Percentiles rank a stretch among this genome's conserved stretches.
phyloP scores from a whole-genome alignment of 2,797 vertebrate genomes.

The Anas acuta region DNA sequence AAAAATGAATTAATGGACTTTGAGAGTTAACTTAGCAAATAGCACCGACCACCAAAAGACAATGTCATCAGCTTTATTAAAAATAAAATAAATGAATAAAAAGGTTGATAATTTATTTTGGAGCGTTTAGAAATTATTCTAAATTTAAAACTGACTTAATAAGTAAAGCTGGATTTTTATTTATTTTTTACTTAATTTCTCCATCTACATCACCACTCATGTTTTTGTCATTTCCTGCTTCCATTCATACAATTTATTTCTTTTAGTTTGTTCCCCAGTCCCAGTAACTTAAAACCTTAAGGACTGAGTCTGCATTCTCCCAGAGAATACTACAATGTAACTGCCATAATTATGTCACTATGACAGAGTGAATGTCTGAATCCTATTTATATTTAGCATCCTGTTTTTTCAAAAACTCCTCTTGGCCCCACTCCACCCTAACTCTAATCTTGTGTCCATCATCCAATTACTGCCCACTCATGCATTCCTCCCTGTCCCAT shows the following conservation, averaged over 20 bases:
- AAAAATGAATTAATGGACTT: not conserved
- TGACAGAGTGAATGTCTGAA: conserved; percentile 28
- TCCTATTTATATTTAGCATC: conserved; percentile 54
- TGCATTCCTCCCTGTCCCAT: conserved; percentile 30
- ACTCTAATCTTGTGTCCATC: conserved; percentile 22
- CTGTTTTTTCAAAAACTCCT: not conserved
- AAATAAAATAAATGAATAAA: not conserved
- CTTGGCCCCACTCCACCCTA: conserved; percentile 29
- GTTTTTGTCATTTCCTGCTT: not conserved
- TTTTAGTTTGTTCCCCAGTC: not conserved
- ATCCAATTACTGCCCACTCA: conserved; percentile 52
- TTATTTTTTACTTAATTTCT: conserved; percentile 1
- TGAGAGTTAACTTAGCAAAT: not conserved
- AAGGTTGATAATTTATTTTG: not conserved
- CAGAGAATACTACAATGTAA: conserved; percentile 2
- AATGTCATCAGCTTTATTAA: not conserved
- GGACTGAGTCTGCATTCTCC: not conserved
- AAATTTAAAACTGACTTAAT: not conserved
- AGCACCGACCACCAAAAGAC: not conserved
- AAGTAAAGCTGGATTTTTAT: not conserved
- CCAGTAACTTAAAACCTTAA: not conserved
- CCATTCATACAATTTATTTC: not conserved
- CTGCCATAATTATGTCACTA: not conserved
- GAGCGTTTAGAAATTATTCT: not conserved
- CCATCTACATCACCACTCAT: not conserved